These are phyloP conservation scores for Scaptomyza polygonia DNA, from an alignment of 2,888 invertebrate species.

Conservation along the genomic window DNA sequence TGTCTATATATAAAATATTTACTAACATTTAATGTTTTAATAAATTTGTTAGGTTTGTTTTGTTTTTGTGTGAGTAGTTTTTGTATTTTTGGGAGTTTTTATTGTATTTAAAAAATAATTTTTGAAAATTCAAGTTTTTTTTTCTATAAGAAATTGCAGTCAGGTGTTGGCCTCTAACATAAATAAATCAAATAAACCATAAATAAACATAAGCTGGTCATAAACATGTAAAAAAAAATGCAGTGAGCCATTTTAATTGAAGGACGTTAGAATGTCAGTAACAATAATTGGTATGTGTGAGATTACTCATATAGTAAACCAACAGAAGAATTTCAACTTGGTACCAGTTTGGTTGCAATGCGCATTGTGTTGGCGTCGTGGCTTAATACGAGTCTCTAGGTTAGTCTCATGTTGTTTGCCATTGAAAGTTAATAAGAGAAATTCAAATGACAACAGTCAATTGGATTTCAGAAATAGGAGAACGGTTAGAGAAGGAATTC, in stretches of 20 bases:
- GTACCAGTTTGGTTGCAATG: conserved; percentile 36
- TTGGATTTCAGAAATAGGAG: too few species aligned
- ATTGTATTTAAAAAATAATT: too few species aligned
- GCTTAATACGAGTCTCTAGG: background rate
- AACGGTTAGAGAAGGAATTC: too few species aligned
- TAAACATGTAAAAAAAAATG: conserved; percentile 38
- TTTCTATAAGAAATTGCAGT: background rate
- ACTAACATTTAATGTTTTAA: background rate
- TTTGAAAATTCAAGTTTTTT: background rate
- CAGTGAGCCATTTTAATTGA: conserved; percentile 61
- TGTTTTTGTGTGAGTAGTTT: conserved; percentile 3
- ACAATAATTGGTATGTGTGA: conserved; percentile 8
- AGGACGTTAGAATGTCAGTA: conserved; percentile 48
- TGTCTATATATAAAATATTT: background rate
- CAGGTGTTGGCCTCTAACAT: background rate
- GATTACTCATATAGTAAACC: background rate
- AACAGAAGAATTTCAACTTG: conserved; percentile 20
- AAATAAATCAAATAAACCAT: conserved; percentile 2
- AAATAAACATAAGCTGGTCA: conserved; percentile 8
- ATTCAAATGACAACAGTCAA: conserved; percentile 1
- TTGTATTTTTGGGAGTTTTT: background rate
- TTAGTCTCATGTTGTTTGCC: conserved; percentile 38
- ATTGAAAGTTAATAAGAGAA: conserved; percentile 42
- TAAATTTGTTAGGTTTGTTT: conserved; percentile 9
- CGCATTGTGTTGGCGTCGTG: conserved; percentile 29